Conservation (phyloP, 2,113 vertebrate species). For the Grammomys surdaster region DNA sequence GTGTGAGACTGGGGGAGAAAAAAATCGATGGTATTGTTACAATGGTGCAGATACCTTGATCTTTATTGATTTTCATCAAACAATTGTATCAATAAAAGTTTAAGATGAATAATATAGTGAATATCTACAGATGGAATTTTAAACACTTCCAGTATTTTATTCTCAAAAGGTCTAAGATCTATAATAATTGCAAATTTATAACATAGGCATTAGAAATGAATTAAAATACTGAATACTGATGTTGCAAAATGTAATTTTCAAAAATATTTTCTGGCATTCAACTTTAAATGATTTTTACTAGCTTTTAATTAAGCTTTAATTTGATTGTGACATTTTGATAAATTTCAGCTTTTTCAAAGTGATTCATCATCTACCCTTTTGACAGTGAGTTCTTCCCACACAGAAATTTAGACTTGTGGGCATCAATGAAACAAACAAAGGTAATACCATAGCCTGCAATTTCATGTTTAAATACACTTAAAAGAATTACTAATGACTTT, state of each 20-base stretch:
- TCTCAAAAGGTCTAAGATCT: background rate
- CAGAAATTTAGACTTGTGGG: constrained; percentile 45
- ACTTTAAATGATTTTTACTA: constrained; percentile 14
- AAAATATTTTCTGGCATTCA: constrained; percentile 55
- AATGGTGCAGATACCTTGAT: background rate
- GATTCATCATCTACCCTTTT: constrained; percentile 64
- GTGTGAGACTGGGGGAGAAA: background rate
- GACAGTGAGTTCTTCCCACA: constrained; percentile 75
- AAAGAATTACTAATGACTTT: constrained; percentile 60
- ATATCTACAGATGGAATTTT: background rate
- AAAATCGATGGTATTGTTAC: accelerated
- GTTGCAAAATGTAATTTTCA: constrained; percentile 29
- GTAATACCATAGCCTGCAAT: background rate
- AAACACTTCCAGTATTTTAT: background rate
- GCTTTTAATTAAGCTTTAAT: constrained; percentile 74
- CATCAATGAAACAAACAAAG: constrained; percentile 68
- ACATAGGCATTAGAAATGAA: background rate
- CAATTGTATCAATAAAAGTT: background rate
- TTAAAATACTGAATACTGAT: constrained; percentile 47
- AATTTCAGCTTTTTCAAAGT: constrained; percentile 59
- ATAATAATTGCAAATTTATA: constrained; percentile 26
- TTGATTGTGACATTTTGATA: constrained; percentile 73
- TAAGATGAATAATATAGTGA: background rate
- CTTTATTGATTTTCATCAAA: background rate
- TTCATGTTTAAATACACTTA: constrained; percentile 62